Percentiles rank a stretch among this genome's conserved stretches.
Conservation (phyloP, 2,113 vertebrate genomes). For the Eubucco bourcierii region DNA sequence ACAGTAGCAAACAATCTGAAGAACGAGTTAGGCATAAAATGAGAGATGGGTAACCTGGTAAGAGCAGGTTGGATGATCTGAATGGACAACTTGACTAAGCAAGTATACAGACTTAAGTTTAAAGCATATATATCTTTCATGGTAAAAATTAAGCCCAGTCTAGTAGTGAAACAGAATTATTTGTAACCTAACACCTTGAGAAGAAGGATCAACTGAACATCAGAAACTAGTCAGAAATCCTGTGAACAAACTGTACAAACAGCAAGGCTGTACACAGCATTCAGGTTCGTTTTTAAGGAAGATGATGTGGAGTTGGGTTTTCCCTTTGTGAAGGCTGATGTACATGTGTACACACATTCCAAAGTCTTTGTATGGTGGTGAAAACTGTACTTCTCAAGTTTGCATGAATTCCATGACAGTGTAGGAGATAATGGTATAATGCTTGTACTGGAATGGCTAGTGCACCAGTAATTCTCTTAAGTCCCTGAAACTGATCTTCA, state of each 20-base stretch:
- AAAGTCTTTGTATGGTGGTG: not conserved
- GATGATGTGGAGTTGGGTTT: not conserved
- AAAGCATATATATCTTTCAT: not conserved
- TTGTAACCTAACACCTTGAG: not conserved
- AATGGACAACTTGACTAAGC: not conserved
- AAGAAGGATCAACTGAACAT: not conserved
- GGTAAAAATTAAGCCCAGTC: not conserved
- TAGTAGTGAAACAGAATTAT: not conserved
- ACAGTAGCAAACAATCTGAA: not conserved
- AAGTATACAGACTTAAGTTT: not conserved
- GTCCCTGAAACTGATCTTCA: not conserved
- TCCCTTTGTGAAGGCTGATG: not conserved
- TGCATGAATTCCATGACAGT: not conserved
- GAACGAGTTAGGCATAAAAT: not conserved
- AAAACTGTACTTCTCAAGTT: not conserved
- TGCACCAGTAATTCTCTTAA: not conserved
- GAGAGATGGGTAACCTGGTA: not conserved
- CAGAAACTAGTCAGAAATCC: not conserved
- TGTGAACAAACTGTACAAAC: not conserved
- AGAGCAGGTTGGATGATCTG: not conserved
- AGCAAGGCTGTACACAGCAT: not conserved
- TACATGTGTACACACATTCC: rapidly evolving
- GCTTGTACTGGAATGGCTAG: not conserved
- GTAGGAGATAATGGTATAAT: not conserved
- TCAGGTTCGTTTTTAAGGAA: not conserved